These are phyloP conservation scores for Microcebus ravelobensis DNA, from an alignment of 2,113 vertebrate species.

Conservation along the genomic window DNA sequence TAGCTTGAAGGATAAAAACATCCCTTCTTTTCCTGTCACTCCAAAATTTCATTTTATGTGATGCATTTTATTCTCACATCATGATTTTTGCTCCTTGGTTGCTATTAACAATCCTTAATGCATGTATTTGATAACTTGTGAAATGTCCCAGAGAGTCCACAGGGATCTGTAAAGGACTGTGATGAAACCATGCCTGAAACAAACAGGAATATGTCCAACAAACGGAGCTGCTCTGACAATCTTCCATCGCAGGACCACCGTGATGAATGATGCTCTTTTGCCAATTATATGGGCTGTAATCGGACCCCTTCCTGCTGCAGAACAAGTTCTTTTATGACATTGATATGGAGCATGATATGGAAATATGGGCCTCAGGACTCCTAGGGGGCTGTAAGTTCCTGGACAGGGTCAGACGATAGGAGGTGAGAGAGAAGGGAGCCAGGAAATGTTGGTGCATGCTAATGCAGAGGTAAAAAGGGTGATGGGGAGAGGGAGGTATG, in stretches of 20 bases:
- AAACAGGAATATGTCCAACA: constrained; percentile 49
- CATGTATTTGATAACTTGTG: constrained; percentile 59
- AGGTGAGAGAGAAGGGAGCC: background rate
- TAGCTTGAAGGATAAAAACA: background rate
- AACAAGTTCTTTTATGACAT: constrained; percentile 53
- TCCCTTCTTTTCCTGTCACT: constrained; percentile 33
- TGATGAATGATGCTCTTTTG: constrained; percentile 51
- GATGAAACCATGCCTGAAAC: constrained; percentile 28
- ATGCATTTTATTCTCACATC: constrained; percentile 51
- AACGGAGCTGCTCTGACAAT: constrained; percentile 46
- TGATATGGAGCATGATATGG: constrained; percentile 32
- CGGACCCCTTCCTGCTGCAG: constrained; percentile 13
- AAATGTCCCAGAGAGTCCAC: constrained; percentile 56
- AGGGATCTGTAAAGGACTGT: constrained; percentile 23
- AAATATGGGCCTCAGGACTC: constrained; percentile 45
- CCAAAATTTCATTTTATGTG: constrained; percentile 49
- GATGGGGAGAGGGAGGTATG: background rate
- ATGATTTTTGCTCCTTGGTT: constrained; percentile 58
- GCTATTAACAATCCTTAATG: constrained; percentile 61
- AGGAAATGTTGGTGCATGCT: background rate
- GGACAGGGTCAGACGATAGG: background rate
- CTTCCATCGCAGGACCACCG: background rate
- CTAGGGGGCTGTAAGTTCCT: constrained; percentile 14
- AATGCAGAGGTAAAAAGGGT: background rate
- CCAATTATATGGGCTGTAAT: constrained; percentile 54